Percentiles rank a stretch among this genome's conserved stretches.
These are phyloP conservation scores for Plebejus melissa DNA, from an alignment of 2,888 invertebrate species.

Conservation along the genomic window DNA sequence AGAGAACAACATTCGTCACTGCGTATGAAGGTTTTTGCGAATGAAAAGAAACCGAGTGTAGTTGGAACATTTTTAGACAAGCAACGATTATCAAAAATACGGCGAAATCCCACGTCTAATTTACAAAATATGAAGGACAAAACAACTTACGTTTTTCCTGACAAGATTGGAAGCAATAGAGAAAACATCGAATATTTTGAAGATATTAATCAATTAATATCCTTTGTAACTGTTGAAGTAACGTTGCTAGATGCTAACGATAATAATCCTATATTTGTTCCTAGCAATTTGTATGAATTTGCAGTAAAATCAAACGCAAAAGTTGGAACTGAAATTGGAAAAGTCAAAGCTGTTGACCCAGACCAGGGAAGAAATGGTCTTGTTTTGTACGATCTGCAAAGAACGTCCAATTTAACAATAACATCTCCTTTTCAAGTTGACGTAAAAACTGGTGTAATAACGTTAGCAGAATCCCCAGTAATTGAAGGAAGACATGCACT, in stretches of 20 bases:
- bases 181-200: slow-evolving; percentile 69
- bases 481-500: slow-evolving; percentile 86
- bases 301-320: slow-evolving; percentile 83
- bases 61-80: slow-evolving; percentile 73
- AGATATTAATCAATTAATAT: slow-evolving; percentile 63
- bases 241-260: slow-evolving; percentile 93
- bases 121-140: slow-evolving; percentile 51
- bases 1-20: slow-evolving; percentile 87
- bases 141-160: slow-evolving; percentile 72
- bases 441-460: slow-evolving; percentile 83
- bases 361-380: slow-evolving; percentile 86
- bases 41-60: slow-evolving; percentile 86
- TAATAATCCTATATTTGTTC: slow-evolving; percentile 91
- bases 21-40: slow-evolving; percentile 87
- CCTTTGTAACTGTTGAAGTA: slow-evolving; percentile 87
- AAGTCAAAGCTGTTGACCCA: slow-evolving; percentile 89
- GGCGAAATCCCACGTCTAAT: slow-evolving; percentile 51
- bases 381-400: slow-evolving; percentile 86
- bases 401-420: slow-evolving; percentile 81
- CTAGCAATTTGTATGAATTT: slow-evolving; percentile 91
- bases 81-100: slow-evolving; percentile 64
- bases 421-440: slow-evolving; percentile 86
- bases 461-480: slow-evolving; percentile 82
- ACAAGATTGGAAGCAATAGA: slow-evolving; percentile 59
- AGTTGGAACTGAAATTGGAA: slow-evolving; percentile 86